These are phyloP conservation scores for Hirudinaria manillensis DNA, from an alignment of 2,888 invertebrate species.

Conservation along the genomic window DNA sequence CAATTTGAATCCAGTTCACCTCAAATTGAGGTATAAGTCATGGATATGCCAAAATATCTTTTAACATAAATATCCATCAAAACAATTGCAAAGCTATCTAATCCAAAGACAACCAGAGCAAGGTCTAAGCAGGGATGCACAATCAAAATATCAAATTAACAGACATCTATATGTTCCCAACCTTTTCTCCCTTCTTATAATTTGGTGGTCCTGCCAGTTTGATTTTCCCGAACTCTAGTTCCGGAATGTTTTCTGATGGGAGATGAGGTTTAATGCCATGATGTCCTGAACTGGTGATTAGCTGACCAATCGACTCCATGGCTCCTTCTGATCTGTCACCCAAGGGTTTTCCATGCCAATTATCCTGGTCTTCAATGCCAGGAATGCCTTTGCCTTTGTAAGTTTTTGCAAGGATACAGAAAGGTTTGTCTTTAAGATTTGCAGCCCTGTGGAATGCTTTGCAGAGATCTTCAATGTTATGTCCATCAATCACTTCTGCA, in stretches of 20 bases:
- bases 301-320: conserved; percentile 55
- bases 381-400: conserved; percentile 73
- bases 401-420: conserved; percentile 89
- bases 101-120: too few relatives aligned
- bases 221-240: conserved; percentile 67
- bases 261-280: conserved; percentile 62
- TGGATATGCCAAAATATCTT: too few relatives aligned
- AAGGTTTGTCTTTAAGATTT: conserved; percentile 65
- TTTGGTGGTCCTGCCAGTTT: conserved; percentile 72
- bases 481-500: conserved; percentile 79
- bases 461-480: conserved; percentile 81
- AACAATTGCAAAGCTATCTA: too few relatives aligned
- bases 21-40: too few relatives aligned
- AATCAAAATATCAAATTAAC: too few relatives aligned
- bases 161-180: too few relatives aligned
- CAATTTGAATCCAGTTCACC: too few relatives aligned
- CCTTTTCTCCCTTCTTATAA: conserved; percentile 63
- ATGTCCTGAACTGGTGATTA: conserved; percentile 66
- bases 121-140: too few relatives aligned
- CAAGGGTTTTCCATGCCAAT: conserved; percentile 97
- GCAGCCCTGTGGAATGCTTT: conserved; percentile 56
- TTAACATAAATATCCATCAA: too few relatives aligned
- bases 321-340: conserved; percentile 73
- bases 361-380: conserved; percentile 82
- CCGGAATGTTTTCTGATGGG: conserved; percentile 66